phyloP scores from a whole-genome alignment of 2,113 vertebrate genomes.

The Symphodus melops region DNA sequence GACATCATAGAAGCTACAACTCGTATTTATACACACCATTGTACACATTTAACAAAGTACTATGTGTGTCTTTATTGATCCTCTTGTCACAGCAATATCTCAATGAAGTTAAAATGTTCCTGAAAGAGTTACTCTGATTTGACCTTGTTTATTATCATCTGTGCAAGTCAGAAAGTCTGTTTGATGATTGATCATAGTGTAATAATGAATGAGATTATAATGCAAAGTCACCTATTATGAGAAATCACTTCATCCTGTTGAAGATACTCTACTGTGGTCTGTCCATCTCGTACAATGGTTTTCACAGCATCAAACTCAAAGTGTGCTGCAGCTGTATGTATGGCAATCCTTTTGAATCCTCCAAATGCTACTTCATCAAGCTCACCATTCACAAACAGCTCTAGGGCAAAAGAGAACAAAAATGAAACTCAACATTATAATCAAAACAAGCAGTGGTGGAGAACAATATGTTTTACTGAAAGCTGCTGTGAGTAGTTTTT shows the following conservation, averaged over 20 bases:
- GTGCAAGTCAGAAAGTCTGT: background rate
- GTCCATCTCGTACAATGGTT: conserved; percentile 36
- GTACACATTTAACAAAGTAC: too few species aligned
- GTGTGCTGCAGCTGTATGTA: conserved; percentile 42
- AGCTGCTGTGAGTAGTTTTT: background rate
- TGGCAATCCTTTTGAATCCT: conserved; percentile 69
- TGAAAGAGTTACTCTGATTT: too few species aligned
- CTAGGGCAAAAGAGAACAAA: conserved; percentile 45
- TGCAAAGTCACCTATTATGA: conserved; percentile 48
- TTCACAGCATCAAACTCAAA: conserved; percentile 35
- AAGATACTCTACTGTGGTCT: background rate
- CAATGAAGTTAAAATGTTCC: too few species aligned
- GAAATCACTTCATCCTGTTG: background rate
- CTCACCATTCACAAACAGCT: conserved; percentile 70
- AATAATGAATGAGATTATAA: background rate
- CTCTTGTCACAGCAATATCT: too few species aligned
- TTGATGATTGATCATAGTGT: rapidly evolving
- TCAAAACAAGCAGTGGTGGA: background rate
- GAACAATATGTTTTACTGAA: background rate
- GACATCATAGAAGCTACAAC: too few species aligned
- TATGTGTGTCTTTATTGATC: too few species aligned
- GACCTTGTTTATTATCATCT: background rate
- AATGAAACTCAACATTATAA: background rate
- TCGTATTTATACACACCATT: too few species aligned
- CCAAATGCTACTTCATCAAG: conserved; percentile 27